Evolutionary conservation across 2,113 vertebrate species (phyloP).

Genomic region (Antechinus flavipes): DNA sequence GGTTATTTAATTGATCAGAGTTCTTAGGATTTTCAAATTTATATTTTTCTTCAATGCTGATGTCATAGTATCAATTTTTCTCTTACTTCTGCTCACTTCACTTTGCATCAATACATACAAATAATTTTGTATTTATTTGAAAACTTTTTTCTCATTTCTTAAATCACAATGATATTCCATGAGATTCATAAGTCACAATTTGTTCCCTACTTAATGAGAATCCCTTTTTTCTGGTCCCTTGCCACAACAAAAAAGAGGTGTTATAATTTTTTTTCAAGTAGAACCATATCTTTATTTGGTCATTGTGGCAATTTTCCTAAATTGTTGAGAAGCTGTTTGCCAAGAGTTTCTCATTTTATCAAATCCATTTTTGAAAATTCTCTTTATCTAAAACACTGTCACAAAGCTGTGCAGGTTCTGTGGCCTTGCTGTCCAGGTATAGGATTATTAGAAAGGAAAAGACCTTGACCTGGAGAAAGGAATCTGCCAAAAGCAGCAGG

Average conservation of each 20-base stretch:
- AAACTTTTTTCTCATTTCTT: not conserved
- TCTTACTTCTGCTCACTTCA: not conserved
- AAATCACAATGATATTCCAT: not conserved
- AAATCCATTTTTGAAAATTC: slow-evolving; percentile 37
- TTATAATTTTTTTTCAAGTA: not conserved
- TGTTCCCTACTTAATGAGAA: not conserved
- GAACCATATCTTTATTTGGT: not conserved
- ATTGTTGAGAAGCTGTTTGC: slow-evolving; percentile 7
- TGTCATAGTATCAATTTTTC: not conserved
- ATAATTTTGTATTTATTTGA: not conserved
- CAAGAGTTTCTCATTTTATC: slow-evolving; percentile 33
- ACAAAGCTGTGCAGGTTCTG: not conserved
- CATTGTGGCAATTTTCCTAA: not conserved
- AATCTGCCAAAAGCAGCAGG: not conserved
- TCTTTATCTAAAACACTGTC: slow-evolving; percentile 40
- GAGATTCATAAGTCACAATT: not conserved
- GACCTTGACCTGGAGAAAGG: not conserved
- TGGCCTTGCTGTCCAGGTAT: not conserved
- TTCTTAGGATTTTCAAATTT: not conserved
- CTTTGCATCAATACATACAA: not conserved
- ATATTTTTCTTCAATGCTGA: not conserved
- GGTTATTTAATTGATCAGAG: not conserved
- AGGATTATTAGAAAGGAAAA: not conserved
- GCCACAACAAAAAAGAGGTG: not conserved
- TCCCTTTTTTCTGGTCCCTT: not conserved